Conservation (phyloP, 2,797 vertebrate genomes). For the Spatula clypeata region DNA sequence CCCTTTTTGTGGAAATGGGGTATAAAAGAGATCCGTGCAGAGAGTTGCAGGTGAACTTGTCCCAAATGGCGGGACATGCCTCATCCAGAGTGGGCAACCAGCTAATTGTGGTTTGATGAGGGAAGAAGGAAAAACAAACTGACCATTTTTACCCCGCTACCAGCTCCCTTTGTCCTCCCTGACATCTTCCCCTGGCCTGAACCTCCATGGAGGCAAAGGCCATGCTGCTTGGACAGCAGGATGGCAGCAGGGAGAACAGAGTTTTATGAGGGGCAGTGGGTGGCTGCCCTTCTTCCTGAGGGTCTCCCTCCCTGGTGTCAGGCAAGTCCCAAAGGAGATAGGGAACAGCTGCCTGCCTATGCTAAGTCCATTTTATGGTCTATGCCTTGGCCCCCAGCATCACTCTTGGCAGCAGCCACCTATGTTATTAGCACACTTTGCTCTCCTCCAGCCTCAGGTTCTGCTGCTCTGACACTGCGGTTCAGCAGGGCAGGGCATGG, state of each 20-base stretch:
- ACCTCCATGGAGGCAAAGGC: not conserved
- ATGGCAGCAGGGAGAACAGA: not conserved
- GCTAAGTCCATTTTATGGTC: not conserved
- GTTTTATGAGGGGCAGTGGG: not conserved
- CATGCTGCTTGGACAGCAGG: not conserved
- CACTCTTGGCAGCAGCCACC: not conserved
- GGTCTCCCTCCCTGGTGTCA: not conserved
- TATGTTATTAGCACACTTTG: not conserved
- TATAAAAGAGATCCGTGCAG: not conserved
- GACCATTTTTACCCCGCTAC: not conserved
- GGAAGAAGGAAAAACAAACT: constrained; percentile 6
- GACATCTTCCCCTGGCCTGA: not conserved
- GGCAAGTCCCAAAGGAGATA: not conserved
- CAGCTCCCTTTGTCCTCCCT: not conserved
- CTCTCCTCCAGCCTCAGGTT: not conserved
- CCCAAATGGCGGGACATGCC: not conserved
- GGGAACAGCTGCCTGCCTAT: rapidly evolving
- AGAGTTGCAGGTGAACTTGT: not conserved
- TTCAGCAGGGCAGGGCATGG: not conserved
- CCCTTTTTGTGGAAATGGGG: constrained; percentile 44
- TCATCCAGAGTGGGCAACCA: not conserved
- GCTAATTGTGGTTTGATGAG: not conserved
- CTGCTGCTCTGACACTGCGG: rapidly evolving
- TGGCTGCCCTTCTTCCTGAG: not conserved
- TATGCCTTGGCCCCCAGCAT: not conserved